Evolutionary conservation across 2,888 invertebrate genomes (phyloP).

Genomic region (Dolichopus griseipennis): DNA sequence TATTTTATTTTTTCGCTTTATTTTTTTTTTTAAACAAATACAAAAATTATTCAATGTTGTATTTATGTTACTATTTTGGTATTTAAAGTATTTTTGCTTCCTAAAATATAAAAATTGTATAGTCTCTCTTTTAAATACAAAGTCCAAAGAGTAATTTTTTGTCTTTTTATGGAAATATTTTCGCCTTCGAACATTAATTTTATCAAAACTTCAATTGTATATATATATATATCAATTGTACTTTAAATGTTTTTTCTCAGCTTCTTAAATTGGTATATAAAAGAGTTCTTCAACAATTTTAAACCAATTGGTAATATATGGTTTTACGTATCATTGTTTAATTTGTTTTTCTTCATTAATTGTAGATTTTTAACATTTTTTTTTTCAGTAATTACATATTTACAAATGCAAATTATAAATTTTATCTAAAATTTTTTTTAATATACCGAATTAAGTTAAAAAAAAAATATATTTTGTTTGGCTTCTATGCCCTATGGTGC

Average conservation of each 20-base stretch:
- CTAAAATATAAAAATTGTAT: background rate
- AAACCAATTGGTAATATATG: no score
- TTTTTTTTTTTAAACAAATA: background rate
- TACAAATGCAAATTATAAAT: no score
- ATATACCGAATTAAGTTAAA: no score
- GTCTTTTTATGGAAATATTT: conserved; percentile 2
- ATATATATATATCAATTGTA: background rate
- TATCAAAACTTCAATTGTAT: background rate
- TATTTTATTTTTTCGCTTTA: background rate
- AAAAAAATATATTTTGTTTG: no score
- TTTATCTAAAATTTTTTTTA: no score
- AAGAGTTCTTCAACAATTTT: background rate
- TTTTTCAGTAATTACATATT: no score
- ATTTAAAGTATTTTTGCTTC: background rate
- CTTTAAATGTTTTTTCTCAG: background rate
- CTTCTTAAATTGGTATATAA: background rate
- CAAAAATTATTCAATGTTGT: background rate
- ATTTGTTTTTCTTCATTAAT: no score
- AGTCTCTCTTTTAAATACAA: background rate
- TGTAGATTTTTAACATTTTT: no score
- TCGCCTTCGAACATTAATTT: conserved; percentile 2
- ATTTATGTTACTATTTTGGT: background rate
- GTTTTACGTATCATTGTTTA: no score
- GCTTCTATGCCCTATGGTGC: no score
- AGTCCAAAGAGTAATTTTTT: background rate